Conservation (phyloP, 2,113 vertebrate genomes). For the Laterallus jamaicensis region DNA sequence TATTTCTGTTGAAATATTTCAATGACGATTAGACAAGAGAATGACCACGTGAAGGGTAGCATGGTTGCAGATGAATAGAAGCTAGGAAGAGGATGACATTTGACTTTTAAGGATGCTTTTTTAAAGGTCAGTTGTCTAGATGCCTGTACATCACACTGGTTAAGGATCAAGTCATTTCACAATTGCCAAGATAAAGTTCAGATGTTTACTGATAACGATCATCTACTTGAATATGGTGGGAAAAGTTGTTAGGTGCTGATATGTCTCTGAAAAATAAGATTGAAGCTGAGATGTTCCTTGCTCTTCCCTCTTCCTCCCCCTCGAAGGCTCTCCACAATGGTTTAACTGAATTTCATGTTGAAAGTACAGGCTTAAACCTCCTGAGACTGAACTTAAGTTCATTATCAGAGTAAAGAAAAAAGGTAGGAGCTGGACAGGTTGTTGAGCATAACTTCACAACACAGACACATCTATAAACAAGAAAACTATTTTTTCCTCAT, state of each 20-base stretch:
- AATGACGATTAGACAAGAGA: background rate
- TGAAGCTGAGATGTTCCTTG: background rate
- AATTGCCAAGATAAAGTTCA: background rate
- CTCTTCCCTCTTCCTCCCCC: background rate
- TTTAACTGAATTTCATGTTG: background rate
- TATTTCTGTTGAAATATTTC: background rate
- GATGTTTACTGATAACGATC: background rate
- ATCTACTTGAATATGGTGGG: background rate
- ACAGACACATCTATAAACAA: background rate
- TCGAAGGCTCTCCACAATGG: fast-evolving
- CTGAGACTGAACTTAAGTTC: background rate
- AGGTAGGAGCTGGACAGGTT: background rate
- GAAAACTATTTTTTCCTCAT: background rate
- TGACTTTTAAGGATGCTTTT: background rate
- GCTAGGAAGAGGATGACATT: background rate
- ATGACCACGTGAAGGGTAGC: background rate
- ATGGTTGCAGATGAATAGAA: background rate
- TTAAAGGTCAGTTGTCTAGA: background rate
- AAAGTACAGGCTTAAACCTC: background rate
- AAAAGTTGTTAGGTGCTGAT: background rate
- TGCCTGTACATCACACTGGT: background rate
- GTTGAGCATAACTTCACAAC: background rate
- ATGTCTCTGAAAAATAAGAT: background rate
- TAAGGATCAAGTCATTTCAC: background rate
- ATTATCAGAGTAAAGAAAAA: background rate